A percentile compares a stretch with the other conserved stretches of the same genome.
These are phyloP conservation scores for Apogon hyalosoma DNA, from an alignment of 2,797 vertebrate genomes.

Conservation along the genomic window DNA sequence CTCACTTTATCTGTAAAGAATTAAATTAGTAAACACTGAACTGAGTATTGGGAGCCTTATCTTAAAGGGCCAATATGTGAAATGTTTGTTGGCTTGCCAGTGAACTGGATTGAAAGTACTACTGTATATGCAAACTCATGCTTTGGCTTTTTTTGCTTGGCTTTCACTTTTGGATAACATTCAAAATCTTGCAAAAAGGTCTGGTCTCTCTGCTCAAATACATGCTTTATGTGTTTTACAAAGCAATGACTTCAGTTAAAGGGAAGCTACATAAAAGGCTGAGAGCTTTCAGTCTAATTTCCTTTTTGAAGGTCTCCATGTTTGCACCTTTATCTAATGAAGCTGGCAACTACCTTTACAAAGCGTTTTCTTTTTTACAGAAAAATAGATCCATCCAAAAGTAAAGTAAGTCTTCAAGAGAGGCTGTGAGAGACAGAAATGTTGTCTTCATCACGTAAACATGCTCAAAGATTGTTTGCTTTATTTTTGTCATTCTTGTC, in stretches of 20 bases:
- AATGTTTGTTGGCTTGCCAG: slow-evolving; percentile 54
- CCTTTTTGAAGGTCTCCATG: slow-evolving; percentile 47
- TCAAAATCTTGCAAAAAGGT: slow-evolving; percentile 57
- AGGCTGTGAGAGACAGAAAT: slow-evolving; percentile 72
- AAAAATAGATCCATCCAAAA: slow-evolving; percentile 85
- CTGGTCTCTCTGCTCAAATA: slow-evolving; percentile 58
- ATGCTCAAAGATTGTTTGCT: slow-evolving; percentile 83
- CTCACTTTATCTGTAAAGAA: slow-evolving; percentile 41
- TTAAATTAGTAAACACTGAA: slow-evolving; percentile 69
- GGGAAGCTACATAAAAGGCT: slow-evolving; percentile 83
- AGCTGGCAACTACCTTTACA: slow-evolving; percentile 79
- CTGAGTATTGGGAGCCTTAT: slow-evolving; percentile 45
- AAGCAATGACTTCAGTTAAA: slow-evolving; percentile 72
- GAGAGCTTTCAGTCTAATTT: slow-evolving; percentile 46
- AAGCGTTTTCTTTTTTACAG: slow-evolving; percentile 68
- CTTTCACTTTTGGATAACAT: slow-evolving; percentile 74
- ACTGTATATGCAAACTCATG: slow-evolving; percentile 81
- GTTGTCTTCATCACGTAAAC: slow-evolving; percentile 76
- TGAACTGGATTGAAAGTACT: slow-evolving; percentile 63
- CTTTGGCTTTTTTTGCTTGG: slow-evolving; percentile 80
- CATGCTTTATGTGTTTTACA: slow-evolving; percentile 68
- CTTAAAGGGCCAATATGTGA: slow-evolving; percentile 56
- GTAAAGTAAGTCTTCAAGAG: slow-evolving; percentile 78
- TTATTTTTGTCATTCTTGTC: slow-evolving; percentile 44
- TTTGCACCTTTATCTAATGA: slow-evolving; percentile 62